A percentile compares a stretch with the other conserved stretches of the same genome.
phyloP scores from a whole-genome alignment of 1,140 invertebrate genomes.

The Zaprionus taronus region DNA sequence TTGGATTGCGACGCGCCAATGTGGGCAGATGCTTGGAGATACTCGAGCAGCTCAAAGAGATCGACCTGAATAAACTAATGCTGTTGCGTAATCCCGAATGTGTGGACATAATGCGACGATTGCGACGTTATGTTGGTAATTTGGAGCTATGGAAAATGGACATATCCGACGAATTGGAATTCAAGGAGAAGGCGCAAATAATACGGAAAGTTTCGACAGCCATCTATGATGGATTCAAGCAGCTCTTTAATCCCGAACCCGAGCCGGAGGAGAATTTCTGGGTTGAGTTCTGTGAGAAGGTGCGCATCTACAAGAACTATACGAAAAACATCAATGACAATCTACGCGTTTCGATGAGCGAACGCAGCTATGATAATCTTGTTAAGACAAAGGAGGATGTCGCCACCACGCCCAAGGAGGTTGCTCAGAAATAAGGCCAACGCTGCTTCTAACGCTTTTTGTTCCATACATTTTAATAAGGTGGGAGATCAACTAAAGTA shows the following conservation, averaged over 20 bases:
- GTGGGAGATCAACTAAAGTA: not conserved
- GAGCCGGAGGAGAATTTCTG: slow-evolving; percentile 85
- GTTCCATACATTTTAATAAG: slow-evolving; percentile 38
- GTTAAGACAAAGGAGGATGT: slow-evolving; percentile 43
- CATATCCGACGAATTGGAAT: slow-evolving; percentile 87
- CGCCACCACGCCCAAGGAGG: not conserved
- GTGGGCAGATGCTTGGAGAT: slow-evolving; percentile 87
- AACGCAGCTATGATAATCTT: slow-evolving; percentile 62
- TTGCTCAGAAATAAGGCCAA: slow-evolving; percentile 6
- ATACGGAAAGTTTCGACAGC: slow-evolving; percentile 88
- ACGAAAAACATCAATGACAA: slow-evolving; percentile 86
- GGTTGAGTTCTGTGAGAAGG: slow-evolving; percentile 86
- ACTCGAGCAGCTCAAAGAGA: slow-evolving; percentile 86
- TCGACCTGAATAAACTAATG: slow-evolving; percentile 91
- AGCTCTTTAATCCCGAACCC: slow-evolving; percentile 73
- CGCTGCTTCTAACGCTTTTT: not conserved
- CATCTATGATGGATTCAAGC: slow-evolving; percentile 87
- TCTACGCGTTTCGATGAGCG: slow-evolving; percentile 85
- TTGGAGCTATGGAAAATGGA: slow-evolving; percentile 89
- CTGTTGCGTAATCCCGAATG: slow-evolving; percentile 93
- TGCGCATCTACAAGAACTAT: slow-evolving; percentile 86
- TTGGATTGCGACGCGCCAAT: slow-evolving; percentile 88
- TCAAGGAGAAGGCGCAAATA: slow-evolving; percentile 88
- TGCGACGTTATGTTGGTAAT: slow-evolving; percentile 91
- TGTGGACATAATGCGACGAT: slow-evolving; percentile 90